A percentile compares a stretch with the other conserved stretches of the same genome.
These are phyloP conservation scores for Xyliphius kryptos DNA, from an alignment of 2,113 vertebrate genomes.

Conservation along the genomic window DNA sequence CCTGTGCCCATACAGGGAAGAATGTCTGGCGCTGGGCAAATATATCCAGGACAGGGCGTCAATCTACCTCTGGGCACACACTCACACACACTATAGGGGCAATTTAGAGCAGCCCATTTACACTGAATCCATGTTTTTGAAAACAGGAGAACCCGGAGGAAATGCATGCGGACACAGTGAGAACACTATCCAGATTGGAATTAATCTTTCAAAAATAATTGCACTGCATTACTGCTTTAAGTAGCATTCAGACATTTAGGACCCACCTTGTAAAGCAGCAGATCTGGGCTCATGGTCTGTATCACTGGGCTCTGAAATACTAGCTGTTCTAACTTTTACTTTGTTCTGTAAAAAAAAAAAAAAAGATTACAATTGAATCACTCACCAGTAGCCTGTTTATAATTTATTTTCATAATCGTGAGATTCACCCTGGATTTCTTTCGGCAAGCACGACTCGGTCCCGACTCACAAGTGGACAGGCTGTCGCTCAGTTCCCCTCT, in stretches of 20 bases:
- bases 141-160: no score
- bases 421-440: constrained; percentile 72
- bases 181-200: no score
- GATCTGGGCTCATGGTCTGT: constrained; percentile 63
- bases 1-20: no score
- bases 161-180: no score
- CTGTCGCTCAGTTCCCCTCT: constrained; percentile 81
- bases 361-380: neutral
- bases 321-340: constrained; percentile 81
- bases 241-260: neutral
- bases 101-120: no score
- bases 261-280: constrained; percentile 57
- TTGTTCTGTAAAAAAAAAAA: constrained; percentile 65
- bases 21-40: no score
- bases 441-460: constrained; percentile 42
- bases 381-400: neutral
- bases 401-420: neutral
- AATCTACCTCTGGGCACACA: no score
- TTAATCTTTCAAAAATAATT: no score
- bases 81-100: no score
- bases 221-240: neutral
- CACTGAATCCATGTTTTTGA: no score
- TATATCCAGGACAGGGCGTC: no score
- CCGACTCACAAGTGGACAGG: constrained; percentile 59
- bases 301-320: constrained; percentile 89